phyloP scores from a whole-genome alignment of 2,113 vertebrate species.

The Nothoprocta pentlandii region DNA sequence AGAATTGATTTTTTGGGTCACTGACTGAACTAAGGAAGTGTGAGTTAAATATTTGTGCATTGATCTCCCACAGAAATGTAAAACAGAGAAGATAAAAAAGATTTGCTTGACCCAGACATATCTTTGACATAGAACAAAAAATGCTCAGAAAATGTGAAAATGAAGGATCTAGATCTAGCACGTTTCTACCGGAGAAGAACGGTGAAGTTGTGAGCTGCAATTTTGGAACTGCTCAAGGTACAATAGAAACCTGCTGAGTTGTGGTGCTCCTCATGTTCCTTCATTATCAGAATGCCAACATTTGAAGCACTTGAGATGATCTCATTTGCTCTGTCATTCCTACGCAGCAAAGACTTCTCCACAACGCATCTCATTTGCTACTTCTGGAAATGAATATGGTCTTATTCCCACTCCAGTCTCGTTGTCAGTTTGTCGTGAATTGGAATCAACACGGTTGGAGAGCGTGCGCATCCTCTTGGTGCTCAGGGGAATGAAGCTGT shows the following conservation, averaged over 20 bases:
- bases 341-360: not conserved
- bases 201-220: not conserved
- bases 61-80: slow-evolving; percentile 6
- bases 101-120: not conserved
- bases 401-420: accelerated
- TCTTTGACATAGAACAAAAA: not conserved
- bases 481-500: not conserved
- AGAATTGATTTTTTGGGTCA: slow-evolving; percentile 50
- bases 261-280: not conserved
- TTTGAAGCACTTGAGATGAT: not conserved
- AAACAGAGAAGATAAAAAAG: not conserved
- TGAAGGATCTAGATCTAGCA: not conserved
- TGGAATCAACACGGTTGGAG: not conserved
- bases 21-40: slow-evolving; percentile 6
- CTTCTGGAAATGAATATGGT: not conserved
- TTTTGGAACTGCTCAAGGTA: not conserved
- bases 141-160: not conserved
- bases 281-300: not conserved
- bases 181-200: not conserved
- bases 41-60: not conserved
- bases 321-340: not conserved
- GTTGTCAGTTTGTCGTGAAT: not conserved
- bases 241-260: not conserved
- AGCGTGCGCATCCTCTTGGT: not conserved
- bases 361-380: not conserved